These are phyloP conservation scores for Xiphophorus couchianus DNA, from an alignment of 2,113 vertebrate genomes.

Conservation along the genomic window DNA sequence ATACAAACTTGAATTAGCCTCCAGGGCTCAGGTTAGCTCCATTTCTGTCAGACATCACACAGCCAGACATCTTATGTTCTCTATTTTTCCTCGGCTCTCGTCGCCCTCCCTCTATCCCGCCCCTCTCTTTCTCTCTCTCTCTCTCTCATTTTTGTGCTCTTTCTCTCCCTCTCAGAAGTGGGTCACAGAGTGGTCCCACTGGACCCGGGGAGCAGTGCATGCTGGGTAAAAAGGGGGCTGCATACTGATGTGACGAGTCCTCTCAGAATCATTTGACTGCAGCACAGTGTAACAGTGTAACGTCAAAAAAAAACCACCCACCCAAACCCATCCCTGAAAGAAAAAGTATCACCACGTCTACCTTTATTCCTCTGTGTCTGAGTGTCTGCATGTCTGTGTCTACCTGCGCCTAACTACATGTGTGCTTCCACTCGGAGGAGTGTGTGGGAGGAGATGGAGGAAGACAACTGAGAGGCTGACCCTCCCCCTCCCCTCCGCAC, in stretches of 20 bases:
- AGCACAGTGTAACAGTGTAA: constrained; percentile 59
- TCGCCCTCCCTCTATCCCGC: constrained; percentile 66
- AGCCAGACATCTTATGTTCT: constrained; percentile 78
- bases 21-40: constrained; percentile 76
- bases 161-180: constrained; percentile 79
- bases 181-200: constrained; percentile 83
- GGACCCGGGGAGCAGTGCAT: constrained; percentile 79
- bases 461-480: constrained; percentile 55
- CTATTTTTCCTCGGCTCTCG: constrained; percentile 71
- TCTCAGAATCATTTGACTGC: constrained; percentile 77
- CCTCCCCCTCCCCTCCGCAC: constrained; percentile 56
- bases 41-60: constrained; percentile 77
- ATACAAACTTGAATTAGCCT: constrained; percentile 73
- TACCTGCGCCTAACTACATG: constrained; percentile 52
- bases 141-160: constrained; percentile 27
- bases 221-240: constrained; percentile 78
- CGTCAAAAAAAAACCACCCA: neutral
- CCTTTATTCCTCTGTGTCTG: constrained; percentile 39
- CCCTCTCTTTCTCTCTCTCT: constrained; percentile 48
- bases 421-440: constrained; percentile 42
- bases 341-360: constrained; percentile 27
- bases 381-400: constrained; percentile 15
- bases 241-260: constrained; percentile 80
- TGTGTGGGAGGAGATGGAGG: constrained; percentile 34
- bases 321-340: constrained; percentile 38